Evolutionary conservation across 2,797 vertebrate species (phyloP), one percentile per base, ranked within the genome.

Genomic region (Sebastes steindachneri): DNA sequence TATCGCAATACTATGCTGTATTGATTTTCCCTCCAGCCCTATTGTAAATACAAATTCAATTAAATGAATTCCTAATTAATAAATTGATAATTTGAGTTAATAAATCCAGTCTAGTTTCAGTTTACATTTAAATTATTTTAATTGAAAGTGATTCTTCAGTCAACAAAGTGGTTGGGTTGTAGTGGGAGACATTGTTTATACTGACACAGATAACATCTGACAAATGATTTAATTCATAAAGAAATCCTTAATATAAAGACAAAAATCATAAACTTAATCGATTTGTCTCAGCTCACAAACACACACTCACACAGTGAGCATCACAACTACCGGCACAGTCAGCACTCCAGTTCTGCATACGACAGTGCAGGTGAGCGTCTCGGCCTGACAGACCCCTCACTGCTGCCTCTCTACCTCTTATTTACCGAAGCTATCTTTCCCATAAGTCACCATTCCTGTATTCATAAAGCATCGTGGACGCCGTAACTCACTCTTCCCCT

Each of bases 381-480:
- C 69, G 58, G 85, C 66, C 80, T 86, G 84, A 87, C 88, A 86
- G 83, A 85, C 63, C 86, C 69, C 60, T 89, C 75, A 11, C 51
- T 45, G 87, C 95, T 88, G 84, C 88, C 90, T 88, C 88, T 81
- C 88, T 74, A 73, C 82, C 71, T 88, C 94, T 98, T 97, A 98
- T 98, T 98, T 97, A 98, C 97, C 91, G 96, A 96, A 96, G 78
- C 96, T 96, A 96, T 96, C 96, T 92, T 93, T 92, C 93, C 95
- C 97, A 97, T 98, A 98, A 98, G 94, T 98, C 97, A 97, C 96
- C 96, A 97, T 97, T 97, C 96, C 97, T 97, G 97, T 96, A 98
- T 97, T 97, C 97, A 98, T 98, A 98, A 98, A 97, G 96, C 96
- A 97, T 96, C 92, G 93, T 66, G 75, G 72, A 83, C 35, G 69